Conservation (phyloP, 2,888 invertebrate species). For the Agrotis exclamationis region DNA sequence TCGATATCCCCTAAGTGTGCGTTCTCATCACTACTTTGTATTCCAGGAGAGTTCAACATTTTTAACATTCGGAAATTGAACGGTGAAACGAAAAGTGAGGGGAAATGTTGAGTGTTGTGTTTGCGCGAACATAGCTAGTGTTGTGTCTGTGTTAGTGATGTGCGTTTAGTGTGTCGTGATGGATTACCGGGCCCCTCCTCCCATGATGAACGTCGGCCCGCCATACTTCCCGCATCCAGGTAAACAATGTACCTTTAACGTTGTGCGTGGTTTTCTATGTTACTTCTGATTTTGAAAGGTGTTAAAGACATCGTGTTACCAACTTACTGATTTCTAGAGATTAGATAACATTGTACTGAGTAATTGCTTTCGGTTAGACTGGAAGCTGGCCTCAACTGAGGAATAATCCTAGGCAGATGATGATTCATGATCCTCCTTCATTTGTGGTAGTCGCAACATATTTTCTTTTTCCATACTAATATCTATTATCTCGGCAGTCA, state of each 20-base stretch:
- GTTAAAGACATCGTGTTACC: neutral
- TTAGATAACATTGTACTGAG: neutral
- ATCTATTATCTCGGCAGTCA: too few species aligned
- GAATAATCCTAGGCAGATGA: neutral
- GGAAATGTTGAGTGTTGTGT: conserved; percentile 56
- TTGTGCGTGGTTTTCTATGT: neutral
- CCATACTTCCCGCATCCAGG: conserved; percentile 87
- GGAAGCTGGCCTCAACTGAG: too few species aligned
- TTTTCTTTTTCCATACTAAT: too few species aligned
- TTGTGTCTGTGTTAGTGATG: conserved; percentile 73
- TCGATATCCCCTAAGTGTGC: conserved; percentile 54
- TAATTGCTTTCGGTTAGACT: neutral
- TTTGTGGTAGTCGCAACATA: too few species aligned
- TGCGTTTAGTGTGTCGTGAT: conserved; percentile 76
- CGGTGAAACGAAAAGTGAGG: conserved; percentile 57
- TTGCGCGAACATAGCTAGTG: conserved; percentile 61
- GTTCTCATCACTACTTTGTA: conserved; percentile 57
- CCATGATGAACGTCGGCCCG: conserved; percentile 82
- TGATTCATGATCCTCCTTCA: neutral
- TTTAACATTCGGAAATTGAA: conserved; percentile 66
- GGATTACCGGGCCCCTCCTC: conserved; percentile 88
- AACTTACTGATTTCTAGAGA: neutral
- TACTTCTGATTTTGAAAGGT: neutral
- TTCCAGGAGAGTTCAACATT: conserved; percentile 55
- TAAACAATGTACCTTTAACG: conserved; percentile 65